phyloP scores from a whole-genome alignment of 1,140 invertebrate species.

The Rhopalosiphum maidis region DNA sequence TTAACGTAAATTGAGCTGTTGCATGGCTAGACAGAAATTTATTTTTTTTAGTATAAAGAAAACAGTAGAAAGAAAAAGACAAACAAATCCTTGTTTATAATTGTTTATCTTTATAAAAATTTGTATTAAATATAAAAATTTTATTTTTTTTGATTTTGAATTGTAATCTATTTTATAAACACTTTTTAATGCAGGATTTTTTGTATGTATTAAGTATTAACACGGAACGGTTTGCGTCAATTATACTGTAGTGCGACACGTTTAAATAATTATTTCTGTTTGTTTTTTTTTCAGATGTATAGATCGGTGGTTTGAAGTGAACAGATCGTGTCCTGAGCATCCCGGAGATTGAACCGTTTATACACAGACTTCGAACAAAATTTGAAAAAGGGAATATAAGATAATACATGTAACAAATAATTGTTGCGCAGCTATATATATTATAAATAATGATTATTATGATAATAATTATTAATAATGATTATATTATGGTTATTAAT shows the following conservation, averaged over 20 bases:
- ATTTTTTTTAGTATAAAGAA: not conserved
- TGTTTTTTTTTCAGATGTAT: slow-evolving; percentile 78
- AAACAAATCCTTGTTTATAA: not conserved
- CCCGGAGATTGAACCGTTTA: slow-evolving; percentile 77
- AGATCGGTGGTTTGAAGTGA: slow-evolving; percentile 97
- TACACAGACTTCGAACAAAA: slow-evolving; percentile 2
- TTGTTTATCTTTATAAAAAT: not conserved
- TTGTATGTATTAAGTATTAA: not conserved
- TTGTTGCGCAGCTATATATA: not conserved
- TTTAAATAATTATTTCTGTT: slow-evolving; percentile 51
- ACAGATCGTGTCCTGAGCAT: slow-evolving; percentile 95
- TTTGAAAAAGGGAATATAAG: not conserved
- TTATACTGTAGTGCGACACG: not conserved
- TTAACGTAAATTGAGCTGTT: not conserved
- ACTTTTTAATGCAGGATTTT: not conserved
- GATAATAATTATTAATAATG: not conserved
- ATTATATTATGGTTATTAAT: not conserved
- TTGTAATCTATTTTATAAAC: not conserved
- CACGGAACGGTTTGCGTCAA: not conserved
- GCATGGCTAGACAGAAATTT: not conserved
- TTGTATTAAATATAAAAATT: not conserved
- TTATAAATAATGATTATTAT: not conserved
- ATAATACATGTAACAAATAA: slow-evolving; percentile 17
- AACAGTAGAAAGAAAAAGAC: not conserved
- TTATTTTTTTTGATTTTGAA: not conserved